Evolutionary conservation across 2,113 vertebrate species (phyloP).

Genomic region (Puffinus mauretanicus): DNA sequence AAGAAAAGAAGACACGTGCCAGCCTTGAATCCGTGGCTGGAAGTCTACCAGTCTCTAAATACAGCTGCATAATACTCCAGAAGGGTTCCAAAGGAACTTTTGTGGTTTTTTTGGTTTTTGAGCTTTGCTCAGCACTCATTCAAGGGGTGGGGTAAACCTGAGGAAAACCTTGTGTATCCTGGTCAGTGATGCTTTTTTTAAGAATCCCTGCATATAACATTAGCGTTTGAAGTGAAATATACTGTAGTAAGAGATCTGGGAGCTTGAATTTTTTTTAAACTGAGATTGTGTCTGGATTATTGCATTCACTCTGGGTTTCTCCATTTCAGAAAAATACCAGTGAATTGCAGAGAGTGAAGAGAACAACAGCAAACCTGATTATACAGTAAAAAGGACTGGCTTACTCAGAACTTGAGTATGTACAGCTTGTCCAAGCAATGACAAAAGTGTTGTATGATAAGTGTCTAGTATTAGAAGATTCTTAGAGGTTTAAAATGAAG

Average conservation of each 20-base stretch:
- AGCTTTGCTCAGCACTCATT: neutral
- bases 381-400: neutral
- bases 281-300: neutral
- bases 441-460: neutral
- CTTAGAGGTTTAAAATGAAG: neutral
- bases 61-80: neutral
- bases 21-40: neutral
- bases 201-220: neutral
- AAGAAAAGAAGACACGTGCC: neutral
- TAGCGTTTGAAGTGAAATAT: neutral
- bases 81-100: neutral
- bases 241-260: neutral
- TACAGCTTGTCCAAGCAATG: neutral
- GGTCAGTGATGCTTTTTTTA: neutral
- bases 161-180: neutral
- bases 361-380: neutral
- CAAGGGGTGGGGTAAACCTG: neutral
- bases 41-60: neutral
- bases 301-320: neutral
- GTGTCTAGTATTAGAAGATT: slow-evolving; percentile 6
- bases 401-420: neutral
- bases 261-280: neutral
- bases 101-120: neutral
- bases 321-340: neutral
- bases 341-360: neutral